Evolutionary conservation across 2,888 invertebrate genomes (phyloP), one percentile per base, ranked within the genome.

Genomic region (Anoncus sp.): DNA sequence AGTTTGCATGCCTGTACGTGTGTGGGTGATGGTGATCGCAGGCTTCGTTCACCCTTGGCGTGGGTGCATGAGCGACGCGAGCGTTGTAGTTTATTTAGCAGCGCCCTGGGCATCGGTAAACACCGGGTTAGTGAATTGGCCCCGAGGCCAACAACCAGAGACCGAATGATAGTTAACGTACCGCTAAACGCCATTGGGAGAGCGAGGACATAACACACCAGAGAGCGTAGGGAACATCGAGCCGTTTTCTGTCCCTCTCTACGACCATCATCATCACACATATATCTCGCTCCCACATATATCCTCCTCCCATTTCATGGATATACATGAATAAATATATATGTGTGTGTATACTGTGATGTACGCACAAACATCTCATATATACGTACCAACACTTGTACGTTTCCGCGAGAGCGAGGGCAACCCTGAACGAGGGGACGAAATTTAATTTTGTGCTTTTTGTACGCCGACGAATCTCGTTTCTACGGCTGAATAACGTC

Each of bases 401-500:
- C 45, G 43, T 20, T 43, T 49, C 43, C 63, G 63, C 60, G 70
- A 55, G 69, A 62, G 80, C 87, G 86, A 87, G 87, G 87, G 72
- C 70, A 53, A 65, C 57, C 47, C 53, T 66, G 72, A 69, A 18
- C 69, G 80, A 77, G 87, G 89, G 88, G 85, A 77, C 87, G 86
- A 90, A 90, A 90, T 90, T 90, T 88, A 90, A 90, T 90, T 90
- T 90, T 89, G 90, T 88, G 88, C 90, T 90, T 90, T 90, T 90
- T 90, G 90, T 90, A 87, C 85, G 85, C 83, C 86, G 87, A 86
- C 79, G 87, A 89, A 89, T 90, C 88, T 80, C 78, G 85, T 84
- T 83, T 83, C 85, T 84, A 79, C 75, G 79, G 76, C 38, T 76
- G 72, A 75, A 72, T 63, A 55, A 78, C 74, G 66, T 62, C 66